A percentile compares a stretch with the other conserved stretches of the same genome.
Conservation (phyloP, 1,140 invertebrate genomes). For the Whitmania pigra region DNA sequence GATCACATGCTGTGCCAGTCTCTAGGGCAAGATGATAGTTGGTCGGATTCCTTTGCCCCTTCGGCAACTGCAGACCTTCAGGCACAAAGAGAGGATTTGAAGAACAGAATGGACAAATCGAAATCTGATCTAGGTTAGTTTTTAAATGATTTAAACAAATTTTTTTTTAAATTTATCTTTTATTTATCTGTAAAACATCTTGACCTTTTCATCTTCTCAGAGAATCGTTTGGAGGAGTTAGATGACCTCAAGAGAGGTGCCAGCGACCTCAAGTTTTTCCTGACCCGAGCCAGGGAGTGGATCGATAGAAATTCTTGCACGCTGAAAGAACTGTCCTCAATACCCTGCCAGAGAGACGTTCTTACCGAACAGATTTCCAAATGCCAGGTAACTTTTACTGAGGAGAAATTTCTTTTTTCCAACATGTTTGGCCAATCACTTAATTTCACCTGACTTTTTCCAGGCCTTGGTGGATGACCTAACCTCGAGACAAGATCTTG, state of each 20-base stretch:
- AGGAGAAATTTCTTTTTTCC: background rate
- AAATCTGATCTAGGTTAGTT: background rate
- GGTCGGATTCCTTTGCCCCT: background rate
- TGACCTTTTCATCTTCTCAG: background rate
- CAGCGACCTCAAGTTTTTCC: background rate
- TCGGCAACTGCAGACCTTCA: background rate
- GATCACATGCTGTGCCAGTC: constrained; percentile 1
- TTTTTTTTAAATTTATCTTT: too few relatives aligned
- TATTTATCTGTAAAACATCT: background rate
- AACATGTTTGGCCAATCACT: background rate
- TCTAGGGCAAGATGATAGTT: background rate
- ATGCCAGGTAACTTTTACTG: constrained; percentile 9
- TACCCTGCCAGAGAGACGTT: background rate
- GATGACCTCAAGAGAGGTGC: background rate
- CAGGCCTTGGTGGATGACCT: background rate
- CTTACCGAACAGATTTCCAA: constrained; percentile 8
- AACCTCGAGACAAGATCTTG: background rate
- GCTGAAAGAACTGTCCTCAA: background rate
- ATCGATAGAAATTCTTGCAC: background rate
- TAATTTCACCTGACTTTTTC: background rate
- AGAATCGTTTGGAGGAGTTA: background rate
- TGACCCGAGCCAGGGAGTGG: background rate
- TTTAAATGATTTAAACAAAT: background rate
- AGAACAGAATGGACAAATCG: background rate
- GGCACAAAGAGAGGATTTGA: background rate